Conservation (phyloP, 2,888 invertebrate species). For the Lordiphosa andalusiaca region DNA sequence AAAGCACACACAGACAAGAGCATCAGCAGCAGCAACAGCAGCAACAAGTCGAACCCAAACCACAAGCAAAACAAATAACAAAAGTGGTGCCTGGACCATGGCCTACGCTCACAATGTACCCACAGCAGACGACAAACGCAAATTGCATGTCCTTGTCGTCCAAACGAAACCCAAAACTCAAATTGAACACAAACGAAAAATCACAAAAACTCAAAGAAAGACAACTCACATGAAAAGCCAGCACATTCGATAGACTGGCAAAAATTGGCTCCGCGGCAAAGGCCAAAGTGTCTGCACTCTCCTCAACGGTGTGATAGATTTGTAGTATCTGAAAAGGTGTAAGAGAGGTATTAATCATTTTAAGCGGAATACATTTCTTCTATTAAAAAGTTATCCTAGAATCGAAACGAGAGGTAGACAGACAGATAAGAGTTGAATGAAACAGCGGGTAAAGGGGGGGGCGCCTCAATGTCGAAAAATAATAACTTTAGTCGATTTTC, state of each 20-base stretch:
- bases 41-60: slow-evolving; percentile 19
- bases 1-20: slow-evolving; percentile 20
- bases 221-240: slow-evolving; percentile 88
- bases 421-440: too few relatives aligned
- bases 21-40: slow-evolving; percentile 18
- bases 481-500: too few relatives aligned
- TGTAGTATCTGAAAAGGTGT: slow-evolving; percentile 81
- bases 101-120: slow-evolving; percentile 26
- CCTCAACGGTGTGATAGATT: slow-evolving; percentile 88
- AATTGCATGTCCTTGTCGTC: slow-evolving; percentile 56
- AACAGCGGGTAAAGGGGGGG: too few relatives aligned
- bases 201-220: not conserved
- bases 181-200: slow-evolving; percentile 12
- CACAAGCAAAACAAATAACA: slow-evolving; percentile 21
- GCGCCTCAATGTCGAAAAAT: too few relatives aligned
- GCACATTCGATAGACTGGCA: slow-evolving; percentile 93
- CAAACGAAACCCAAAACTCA: slow-evolving; percentile 11
- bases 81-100: slow-evolving; percentile 22
- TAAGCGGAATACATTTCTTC: too few relatives aligned
- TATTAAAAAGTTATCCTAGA: too few relatives aligned
- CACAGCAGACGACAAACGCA: slow-evolving; percentile 41
- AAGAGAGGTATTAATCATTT: not conserved
- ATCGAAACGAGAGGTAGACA: too few relatives aligned
- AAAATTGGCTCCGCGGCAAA: slow-evolving; percentile 96
- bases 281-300: slow-evolving; percentile 92